A percentile compares a stretch with the other conserved stretches of the same genome.
Evolutionary conservation across 2,113 vertebrate species (phyloP).

Genomic region (Bambusicola thoracicus): DNA sequence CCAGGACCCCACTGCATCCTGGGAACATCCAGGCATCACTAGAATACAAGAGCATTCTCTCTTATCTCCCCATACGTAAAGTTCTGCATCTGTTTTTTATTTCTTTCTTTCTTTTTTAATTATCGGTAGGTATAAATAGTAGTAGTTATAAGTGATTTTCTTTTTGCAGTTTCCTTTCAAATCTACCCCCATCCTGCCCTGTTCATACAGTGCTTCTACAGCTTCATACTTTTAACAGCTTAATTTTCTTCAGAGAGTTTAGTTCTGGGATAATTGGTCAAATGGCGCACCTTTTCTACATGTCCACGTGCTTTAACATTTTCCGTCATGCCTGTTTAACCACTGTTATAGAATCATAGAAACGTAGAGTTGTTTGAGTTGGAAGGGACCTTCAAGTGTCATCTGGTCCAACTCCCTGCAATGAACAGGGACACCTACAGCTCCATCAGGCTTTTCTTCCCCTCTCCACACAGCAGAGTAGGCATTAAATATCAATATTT

Average conservation of each 20-base stretch:
- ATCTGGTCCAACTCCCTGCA: too few species aligned
- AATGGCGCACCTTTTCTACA: not conserved
- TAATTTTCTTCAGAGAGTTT: not conserved
- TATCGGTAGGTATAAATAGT: not conserved
- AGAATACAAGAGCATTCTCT: not conserved
- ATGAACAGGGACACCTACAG: too few species aligned
- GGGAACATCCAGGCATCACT: accelerated
- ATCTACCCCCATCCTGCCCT: not conserved
- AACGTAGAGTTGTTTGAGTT: too few species aligned
- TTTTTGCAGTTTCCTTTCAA: not conserved
- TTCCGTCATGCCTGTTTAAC: not conserved
- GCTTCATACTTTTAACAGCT: not conserved
- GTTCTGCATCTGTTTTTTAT: not conserved
- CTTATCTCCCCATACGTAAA: not conserved
- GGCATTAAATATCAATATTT: not conserved
- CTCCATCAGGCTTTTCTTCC: not conserved
- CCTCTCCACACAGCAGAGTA: not conserved
- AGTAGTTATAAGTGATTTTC: not conserved
- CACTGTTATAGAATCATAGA: not conserved
- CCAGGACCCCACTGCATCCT: not conserved
- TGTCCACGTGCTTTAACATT: not conserved
- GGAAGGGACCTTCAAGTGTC: too few species aligned
- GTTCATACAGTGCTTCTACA: not conserved
- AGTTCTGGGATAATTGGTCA: not conserved
- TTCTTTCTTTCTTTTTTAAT: not conserved